These are phyloP conservation scores for Empis stercorea DNA, from an alignment of 2,888 invertebrate species.

Conservation along the genomic window DNA sequence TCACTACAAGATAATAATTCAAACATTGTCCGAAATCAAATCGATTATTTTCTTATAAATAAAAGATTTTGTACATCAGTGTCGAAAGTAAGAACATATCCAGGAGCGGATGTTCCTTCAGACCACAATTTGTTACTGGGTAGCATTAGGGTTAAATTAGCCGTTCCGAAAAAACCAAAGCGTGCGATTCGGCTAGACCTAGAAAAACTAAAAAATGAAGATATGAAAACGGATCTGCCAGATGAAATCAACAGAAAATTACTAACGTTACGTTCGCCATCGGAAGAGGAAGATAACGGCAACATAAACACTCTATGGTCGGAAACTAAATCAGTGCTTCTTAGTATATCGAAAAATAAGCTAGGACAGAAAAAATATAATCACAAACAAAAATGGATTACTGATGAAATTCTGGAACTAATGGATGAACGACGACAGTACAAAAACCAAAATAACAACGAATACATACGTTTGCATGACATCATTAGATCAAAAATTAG, in stretches of 20 bases:
- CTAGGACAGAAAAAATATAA: not conserved
- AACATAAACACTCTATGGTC: not conserved
- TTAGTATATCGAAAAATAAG: too few species aligned
- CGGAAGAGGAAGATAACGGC: not conserved
- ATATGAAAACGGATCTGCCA: not conserved
- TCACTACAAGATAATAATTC: not conserved
- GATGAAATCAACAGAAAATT: not conserved
- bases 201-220: not conserved
- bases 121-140: not conserved
- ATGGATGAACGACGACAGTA: not conserved
- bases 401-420: not conserved
- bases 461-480: too few species aligned
- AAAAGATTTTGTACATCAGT: not conserved
- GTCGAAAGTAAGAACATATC: not conserved
- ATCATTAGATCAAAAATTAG: not conserved
- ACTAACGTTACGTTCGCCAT: too few species aligned
- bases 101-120: not conserved
- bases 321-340: not conserved
- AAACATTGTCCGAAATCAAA: not conserved
- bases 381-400: not conserved
- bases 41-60: not conserved
- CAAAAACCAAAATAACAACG: too few species aligned
- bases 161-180: too few species aligned
- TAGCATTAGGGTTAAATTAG: not conserved
- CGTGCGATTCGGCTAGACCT: not conserved